Evolutionary conservation across 2,797 vertebrate species (phyloP), one percentile per base, ranked within the genome.

Genomic region (Pagetopsis macropterus): DNA sequence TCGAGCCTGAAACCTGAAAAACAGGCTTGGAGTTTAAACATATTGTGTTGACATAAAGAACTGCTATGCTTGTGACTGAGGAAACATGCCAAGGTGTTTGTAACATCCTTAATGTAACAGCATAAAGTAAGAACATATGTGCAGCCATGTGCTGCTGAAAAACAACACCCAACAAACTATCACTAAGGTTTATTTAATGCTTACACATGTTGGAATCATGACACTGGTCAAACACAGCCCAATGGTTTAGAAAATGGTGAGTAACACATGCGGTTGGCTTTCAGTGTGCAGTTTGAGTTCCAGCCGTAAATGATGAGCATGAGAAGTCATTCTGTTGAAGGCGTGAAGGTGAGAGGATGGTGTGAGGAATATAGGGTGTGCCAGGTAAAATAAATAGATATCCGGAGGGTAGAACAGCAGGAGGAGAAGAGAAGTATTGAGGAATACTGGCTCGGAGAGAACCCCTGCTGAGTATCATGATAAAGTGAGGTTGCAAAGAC

Each of bases 401-500:
- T 72, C 81, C 74, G 62, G 73, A 86, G 81, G 87, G 80, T 52
- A 48, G 76, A 82, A 49, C 82, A 82, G 81, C 79, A 56, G 75
- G 76, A 54, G 65, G 67, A 78, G 60, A 58, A 21, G 46, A 66
- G 49, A 72, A 76, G 69, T 75, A 81, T 85, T 87, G 84, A 83
- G 78, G 72, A 67, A 76, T 72, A 71, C 70, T 61, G 70, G 54
- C 79, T 74, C 79, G 72, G 65, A 72, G 43, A 78, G 76, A 52
- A 85, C 75, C 77, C 81, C 78, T 60, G 84, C 78, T 75, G 87
- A 69, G 81, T 81, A 88, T 80, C 81, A 81, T 82, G 83, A 84
- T 72, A 83, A 87, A 89, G 85, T 75, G 65, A 75, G 59, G 69
- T 10, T 3, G 78, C 48, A 45, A 70, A 4, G 56, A 75, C 56